phyloP scores from a whole-genome alignment of 2,888 invertebrate species.

The Neria commutata region DNA sequence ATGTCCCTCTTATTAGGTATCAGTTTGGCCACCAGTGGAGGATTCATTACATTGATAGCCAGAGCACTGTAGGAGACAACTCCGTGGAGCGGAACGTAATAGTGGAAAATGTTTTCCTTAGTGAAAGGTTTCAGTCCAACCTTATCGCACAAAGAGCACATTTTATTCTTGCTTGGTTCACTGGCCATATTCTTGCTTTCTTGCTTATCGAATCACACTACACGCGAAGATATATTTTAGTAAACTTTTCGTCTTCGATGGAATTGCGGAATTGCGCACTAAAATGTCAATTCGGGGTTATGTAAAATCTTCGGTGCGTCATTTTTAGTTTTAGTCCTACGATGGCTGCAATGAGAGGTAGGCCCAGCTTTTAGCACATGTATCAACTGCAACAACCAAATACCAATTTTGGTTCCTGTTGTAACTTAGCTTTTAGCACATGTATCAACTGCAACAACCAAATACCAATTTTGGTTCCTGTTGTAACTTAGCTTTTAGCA shows the following conservation, averaged over 20 bases:
- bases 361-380: too few species aligned
- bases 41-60: constrained; percentile 85
- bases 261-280: constrained; percentile 10
- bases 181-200: constrained; percentile 42
- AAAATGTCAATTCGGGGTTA: constrained; percentile 28
- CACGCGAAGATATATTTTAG: constrained; percentile 18
- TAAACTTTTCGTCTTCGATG: constrained; percentile 26
- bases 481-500: too few species aligned
- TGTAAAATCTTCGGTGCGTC: too few species aligned
- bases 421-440: too few species aligned
- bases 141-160: constrained; percentile 55
- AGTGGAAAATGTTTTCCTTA: constrained; percentile 73
- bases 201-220: constrained; percentile 2
- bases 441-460: too few species aligned
- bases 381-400: too few species aligned
- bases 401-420: too few species aligned
- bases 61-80: constrained; percentile 77
- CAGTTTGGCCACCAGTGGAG: constrained; percentile 75
- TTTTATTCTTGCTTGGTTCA: constrained; percentile 37
- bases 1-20: constrained; percentile 68
- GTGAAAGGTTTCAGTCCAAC: constrained; percentile 71
- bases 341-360: too few species aligned
- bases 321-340: too few species aligned
- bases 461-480: too few species aligned
- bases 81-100: constrained; percentile 79